Evolutionary conservation across 64 coral and sea anemone species (phyloP).

Genomic region (Porites australiensis): DNA sequence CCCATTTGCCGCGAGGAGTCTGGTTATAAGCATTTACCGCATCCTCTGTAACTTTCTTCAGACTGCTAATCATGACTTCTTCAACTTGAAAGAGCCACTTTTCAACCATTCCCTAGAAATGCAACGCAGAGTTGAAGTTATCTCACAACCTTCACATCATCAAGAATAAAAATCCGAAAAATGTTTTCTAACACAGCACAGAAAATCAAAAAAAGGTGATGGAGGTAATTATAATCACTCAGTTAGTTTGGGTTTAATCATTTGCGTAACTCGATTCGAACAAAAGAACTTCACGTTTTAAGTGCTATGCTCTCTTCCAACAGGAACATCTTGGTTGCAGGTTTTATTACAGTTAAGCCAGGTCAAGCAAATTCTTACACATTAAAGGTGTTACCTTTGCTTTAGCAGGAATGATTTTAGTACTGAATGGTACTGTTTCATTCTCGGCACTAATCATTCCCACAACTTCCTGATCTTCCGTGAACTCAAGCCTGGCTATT

Average conservation of each 20-base stretch:
- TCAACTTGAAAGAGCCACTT: slow-evolving; percentile 99
- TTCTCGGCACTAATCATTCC: slow-evolving; percentile 99
- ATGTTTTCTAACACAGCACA: too few species aligned
- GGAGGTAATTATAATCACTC: too few species aligned
- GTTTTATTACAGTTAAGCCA: too few species aligned
- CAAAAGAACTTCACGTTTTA: too few species aligned
- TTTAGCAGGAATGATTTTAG: slow-evolving; percentile 97
- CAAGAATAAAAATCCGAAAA: too few species aligned
- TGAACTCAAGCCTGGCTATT: slow-evolving; percentile 95
- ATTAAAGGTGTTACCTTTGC: slow-evolving; percentile 74
- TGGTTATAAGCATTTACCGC: slow-evolving; percentile 86
- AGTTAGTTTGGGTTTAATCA: too few species aligned
- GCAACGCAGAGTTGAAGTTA: background rate
- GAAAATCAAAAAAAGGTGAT: too few species aligned
- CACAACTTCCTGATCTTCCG: slow-evolving; percentile 97
- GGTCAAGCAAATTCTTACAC: too few species aligned
- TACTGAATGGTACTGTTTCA: slow-evolving; percentile 90
- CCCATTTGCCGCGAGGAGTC: slow-evolving; percentile 95
- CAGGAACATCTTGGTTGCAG: too few species aligned
- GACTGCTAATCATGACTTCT: slow-evolving; percentile 96
- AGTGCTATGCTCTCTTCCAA: too few species aligned
- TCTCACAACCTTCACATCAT: too few species aligned
- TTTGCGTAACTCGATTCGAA: too few species aligned
- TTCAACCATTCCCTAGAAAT: slow-evolving; percentile 97
- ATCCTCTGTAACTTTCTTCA: slow-evolving; percentile 91